A percentile compares a stretch with the other conserved stretches of the same genome.
These are phyloP conservation scores for Dynastes grantii DNA, from an alignment of 2,888 invertebrate genomes.

Conservation along the genomic window DNA sequence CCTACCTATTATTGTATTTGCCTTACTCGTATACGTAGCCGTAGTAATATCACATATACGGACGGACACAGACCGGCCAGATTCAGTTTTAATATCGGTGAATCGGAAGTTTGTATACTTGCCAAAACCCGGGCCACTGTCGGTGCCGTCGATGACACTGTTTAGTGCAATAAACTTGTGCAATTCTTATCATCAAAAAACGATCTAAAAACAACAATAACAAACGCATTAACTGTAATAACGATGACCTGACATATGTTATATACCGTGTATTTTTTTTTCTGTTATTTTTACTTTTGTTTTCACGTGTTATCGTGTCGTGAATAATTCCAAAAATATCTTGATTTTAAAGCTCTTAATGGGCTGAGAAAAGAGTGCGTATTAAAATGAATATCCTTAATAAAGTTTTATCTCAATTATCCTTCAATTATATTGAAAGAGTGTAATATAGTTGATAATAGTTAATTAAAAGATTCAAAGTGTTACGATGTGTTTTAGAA, in stretches of 20 bases:
- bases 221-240: background rate
- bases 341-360: no score
- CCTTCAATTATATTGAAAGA: no score
- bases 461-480: no score
- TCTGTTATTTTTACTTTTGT: no score
- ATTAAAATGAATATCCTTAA: no score
- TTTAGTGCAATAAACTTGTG: conserved; percentile 36
- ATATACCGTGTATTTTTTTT: background rate
- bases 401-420: no score
- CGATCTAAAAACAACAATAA: conserved; percentile 1
- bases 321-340: no score
- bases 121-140: conserved; percentile 25
- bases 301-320: no score
- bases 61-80: background rate
- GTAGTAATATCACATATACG: conserved; percentile 1
- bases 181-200: conserved; percentile 2
- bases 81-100: conserved; percentile 28
- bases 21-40: no score
- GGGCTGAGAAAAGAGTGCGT: no score
- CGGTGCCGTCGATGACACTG: conserved; percentile 27
- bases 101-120: conserved; percentile 5
- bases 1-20: conserved; percentile 6
- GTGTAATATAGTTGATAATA: no score
- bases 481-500: no score
- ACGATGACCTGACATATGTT: conserved; percentile 31